Conservation (phyloP, 2,113 vertebrate species). For the Gallinago paraguaiae region DNA sequence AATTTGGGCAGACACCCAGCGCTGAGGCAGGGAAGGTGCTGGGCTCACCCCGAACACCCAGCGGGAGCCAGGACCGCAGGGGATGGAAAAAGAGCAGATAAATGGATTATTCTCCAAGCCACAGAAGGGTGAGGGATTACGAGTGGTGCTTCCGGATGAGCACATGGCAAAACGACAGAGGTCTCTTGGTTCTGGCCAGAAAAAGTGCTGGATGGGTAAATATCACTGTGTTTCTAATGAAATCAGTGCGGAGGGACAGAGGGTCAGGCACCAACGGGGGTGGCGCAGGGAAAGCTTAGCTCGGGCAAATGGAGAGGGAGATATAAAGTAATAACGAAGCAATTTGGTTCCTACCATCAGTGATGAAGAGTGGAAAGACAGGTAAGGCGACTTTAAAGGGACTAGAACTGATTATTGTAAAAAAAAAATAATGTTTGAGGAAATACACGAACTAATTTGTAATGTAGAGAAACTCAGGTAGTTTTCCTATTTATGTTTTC, state of each 20-base stretch:
- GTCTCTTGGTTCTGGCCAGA: not conserved
- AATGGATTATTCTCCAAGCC: not conserved
- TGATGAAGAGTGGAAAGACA: not conserved
- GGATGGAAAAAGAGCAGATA: too few relatives aligned
- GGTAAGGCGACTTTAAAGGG: not conserved
- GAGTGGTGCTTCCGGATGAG: not conserved
- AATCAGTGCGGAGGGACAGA: not conserved
- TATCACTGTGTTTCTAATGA: not conserved
- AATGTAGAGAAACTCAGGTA: fast-evolving
- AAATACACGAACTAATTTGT: not conserved
- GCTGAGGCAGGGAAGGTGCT: not conserved
- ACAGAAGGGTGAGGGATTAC: not conserved
- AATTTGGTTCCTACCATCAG: not conserved
- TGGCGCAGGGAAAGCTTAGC: too few relatives aligned
- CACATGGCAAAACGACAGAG: not conserved
- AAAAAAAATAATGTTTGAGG: not conserved
- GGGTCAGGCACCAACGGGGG: too few relatives aligned
- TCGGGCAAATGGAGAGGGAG: not conserved
- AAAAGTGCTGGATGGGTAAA: not conserved
- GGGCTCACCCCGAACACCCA: not conserved
- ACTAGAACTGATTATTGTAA: not conserved
- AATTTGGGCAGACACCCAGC: not conserved
- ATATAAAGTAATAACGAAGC: not conserved
- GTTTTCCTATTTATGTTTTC: not conserved
- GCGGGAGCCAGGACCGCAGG: not conserved